phyloP scores from a whole-genome alignment of 2,888 invertebrate genomes.

The Lepidochrysops patricia region DNA sequence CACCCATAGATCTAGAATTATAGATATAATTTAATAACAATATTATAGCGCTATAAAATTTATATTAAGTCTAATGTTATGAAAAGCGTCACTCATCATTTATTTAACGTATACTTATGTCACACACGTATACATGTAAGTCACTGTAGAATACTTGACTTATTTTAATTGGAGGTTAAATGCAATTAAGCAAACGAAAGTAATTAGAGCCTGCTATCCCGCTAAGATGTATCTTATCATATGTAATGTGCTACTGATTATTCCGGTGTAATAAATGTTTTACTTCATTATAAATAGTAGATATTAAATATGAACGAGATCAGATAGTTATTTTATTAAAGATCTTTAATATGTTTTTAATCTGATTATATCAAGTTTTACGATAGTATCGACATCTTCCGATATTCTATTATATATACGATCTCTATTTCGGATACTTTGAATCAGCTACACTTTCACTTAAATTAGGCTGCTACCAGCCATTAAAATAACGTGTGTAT shows the following conservation, averaged over 20 bases:
- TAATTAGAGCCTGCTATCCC: constrained; percentile 46
- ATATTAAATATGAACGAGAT: too few species aligned
- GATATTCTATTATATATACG: too few species aligned
- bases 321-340: too few species aligned
- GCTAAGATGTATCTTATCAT: constrained; percentile 47
- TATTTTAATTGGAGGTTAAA: constrained; percentile 38
- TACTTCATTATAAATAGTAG: too few species aligned
- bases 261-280: too few species aligned
- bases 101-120: constrained; percentile 47
- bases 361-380: too few species aligned
- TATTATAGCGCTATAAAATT: neutral
- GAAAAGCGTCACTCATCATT: constrained; percentile 38
- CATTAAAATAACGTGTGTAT: too few species aligned
- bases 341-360: too few species aligned
- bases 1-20: neutral
- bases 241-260: too few species aligned
- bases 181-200: constrained; percentile 53
- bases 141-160: constrained; percentile 53
- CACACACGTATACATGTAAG: constrained; percentile 50
- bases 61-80: constrained; percentile 24
- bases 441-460: too few species aligned
- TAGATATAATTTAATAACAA: neutral
- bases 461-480: neutral
- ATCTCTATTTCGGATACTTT: too few species aligned
- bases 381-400: too few species aligned